These are phyloP conservation scores for Sphaeramia orbicularis DNA, from an alignment of 2,797 vertebrate species.

Conservation along the genomic window DNA sequence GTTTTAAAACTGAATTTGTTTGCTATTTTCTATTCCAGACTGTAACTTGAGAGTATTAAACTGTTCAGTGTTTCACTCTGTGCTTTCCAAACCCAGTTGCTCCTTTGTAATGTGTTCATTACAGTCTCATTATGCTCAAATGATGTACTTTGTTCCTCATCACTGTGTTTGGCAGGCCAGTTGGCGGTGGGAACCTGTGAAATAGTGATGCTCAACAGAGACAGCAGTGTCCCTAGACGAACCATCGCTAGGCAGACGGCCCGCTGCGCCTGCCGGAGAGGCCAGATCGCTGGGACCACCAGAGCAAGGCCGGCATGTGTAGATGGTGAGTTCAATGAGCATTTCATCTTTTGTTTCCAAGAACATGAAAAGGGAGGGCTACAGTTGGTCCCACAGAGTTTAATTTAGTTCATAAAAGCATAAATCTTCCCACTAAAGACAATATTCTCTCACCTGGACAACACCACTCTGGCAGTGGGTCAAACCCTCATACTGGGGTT, in stretches of 20 bases:
- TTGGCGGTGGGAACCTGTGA: constrained; percentile 90
- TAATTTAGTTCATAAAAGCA: constrained; percentile 20
- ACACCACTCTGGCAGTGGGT: constrained; percentile 3
- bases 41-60: constrained; percentile 32
- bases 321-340: constrained; percentile 83
- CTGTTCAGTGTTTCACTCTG: constrained; percentile 17
- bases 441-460: constrained; percentile 6
- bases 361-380: background rate
- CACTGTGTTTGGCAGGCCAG: constrained; percentile 83
- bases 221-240: constrained; percentile 88
- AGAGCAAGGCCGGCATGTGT: constrained; percentile 89
- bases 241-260: constrained; percentile 91
- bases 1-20: constrained; percentile 18
- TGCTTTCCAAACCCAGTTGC: constrained; percentile 53
- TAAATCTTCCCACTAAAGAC: constrained; percentile 15
- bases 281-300: constrained; percentile 90
- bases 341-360: background rate
- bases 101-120: constrained; percentile 59
- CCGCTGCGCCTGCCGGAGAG: constrained; percentile 89
- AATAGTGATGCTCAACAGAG: constrained; percentile 90
- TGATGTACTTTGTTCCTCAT: constrained; percentile 53
- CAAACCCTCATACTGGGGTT: background rate
- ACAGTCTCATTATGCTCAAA: constrained; percentile 66
- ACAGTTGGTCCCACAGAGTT: background rate
- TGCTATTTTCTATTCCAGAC: constrained; percentile 12